Percentiles rank a stretch among this genome's conserved stretches.
Conservation (phyloP, 2,888 invertebrate genomes). For the Eristalis arbustorum region DNA sequence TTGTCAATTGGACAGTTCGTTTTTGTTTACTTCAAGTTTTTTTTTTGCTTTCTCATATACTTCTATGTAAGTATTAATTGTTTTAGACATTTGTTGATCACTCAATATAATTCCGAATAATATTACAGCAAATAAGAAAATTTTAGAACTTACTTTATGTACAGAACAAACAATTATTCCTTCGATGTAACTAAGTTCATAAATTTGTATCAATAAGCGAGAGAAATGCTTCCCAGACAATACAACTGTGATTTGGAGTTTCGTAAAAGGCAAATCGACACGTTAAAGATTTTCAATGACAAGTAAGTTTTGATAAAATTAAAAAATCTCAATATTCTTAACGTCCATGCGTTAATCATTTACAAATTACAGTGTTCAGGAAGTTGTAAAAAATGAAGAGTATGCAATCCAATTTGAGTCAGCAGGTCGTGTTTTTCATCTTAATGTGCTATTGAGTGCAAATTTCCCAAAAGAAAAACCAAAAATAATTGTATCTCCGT, state of each 20-base stretch:
- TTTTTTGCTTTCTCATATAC: neutral
- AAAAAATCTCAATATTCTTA: neutral
- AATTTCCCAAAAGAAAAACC: slow-evolving; percentile 90
- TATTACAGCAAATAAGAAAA: neutral
- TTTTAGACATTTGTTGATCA: slow-evolving; percentile 3
- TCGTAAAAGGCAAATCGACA: slow-evolving; percentile 89
- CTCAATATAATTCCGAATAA: neutral
- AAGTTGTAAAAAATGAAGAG: slow-evolving; percentile 86
- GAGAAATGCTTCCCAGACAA: slow-evolving; percentile 68
- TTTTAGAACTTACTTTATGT: neutral
- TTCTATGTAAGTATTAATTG: neutral
- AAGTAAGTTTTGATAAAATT: slow-evolving; percentile 82
- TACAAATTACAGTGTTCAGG: slow-evolving; percentile 85
- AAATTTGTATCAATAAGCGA: neutral
- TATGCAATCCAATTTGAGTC: slow-evolving; percentile 87
- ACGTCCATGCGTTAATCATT: neutral
- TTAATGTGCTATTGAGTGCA: slow-evolving; percentile 84
- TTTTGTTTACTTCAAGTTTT: slow-evolving; percentile 32
- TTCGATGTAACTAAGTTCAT: neutral
- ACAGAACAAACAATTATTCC: neutral
- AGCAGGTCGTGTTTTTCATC: slow-evolving; percentile 84
- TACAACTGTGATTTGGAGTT: slow-evolving; percentile 61
- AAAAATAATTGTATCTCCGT: slow-evolving; percentile 84
- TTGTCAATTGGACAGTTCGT: slow-evolving; percentile 3
- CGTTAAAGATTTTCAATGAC: slow-evolving; percentile 90